Base-by-base conservation (phyloP, 2,888 invertebrate genomes). In the Masnerella sp. region DNA sequence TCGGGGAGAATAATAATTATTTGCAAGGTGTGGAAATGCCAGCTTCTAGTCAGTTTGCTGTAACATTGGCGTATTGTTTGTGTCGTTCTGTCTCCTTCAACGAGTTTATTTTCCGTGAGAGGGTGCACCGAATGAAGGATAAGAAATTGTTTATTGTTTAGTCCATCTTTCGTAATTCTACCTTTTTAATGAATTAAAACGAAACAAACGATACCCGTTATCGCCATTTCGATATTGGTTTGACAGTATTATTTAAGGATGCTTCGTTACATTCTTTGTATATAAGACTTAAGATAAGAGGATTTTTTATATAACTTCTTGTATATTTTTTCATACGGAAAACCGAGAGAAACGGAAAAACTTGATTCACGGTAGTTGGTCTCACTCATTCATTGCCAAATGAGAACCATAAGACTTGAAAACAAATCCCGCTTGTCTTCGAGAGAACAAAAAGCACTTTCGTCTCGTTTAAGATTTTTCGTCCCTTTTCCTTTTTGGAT, bases 21-120 rank as follows among this genome's bases (percentile, higher is more conserved):
- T 45, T 47, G 15, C 40, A 5, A 42, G 30, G 14, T 42, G 28
- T 14, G 32, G 34, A 17, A 18, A 28, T 30, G 11, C 8, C 22
- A 52, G 45, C 32, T 81, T 80, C 84, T 84, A 84, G 83, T 84
- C 83, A 80, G 62, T 61, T 68, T 61, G 61, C 72, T 74, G 62
- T 65, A 38, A 61, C 12, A 15, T 42, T 72, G 30, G 2, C 36
- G 47, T 30, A 32, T 54, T 49, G 36, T 40, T 69, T 56, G 30
- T 45, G 49, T 38, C 49, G 22, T 76, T 75, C 54, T 4, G 40
- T 40, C n/a, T 25, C 7, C 7, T 4, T 25, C 7, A 25, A n/a
- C n/a, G n/a, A n/a, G n/a, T n/a, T n/a, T n/a, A n/a, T n/a, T n/a
- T n/a, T n/a, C n/a, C n/a, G n/a, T n/a, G n/a, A n/a, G n/a, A n/a